Evolutionary conservation across 2,888 invertebrate species (phyloP).

Genomic region (Choristoneura rosaceana): DNA sequence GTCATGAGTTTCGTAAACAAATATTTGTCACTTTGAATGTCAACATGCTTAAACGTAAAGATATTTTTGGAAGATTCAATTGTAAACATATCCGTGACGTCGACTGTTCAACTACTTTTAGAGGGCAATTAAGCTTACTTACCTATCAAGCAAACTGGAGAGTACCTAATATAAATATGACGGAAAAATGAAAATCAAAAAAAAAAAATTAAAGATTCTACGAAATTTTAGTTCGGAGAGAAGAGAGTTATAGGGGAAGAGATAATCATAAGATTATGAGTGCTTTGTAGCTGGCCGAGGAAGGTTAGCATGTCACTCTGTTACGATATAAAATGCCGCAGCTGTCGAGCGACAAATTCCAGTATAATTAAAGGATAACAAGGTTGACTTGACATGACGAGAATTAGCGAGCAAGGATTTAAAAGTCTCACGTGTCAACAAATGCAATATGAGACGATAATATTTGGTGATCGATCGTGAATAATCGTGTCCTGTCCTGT

Average conservation of each 20-base stretch:
- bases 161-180: too few species aligned
- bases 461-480: not conserved
- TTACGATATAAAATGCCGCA: slow-evolving; percentile 35
- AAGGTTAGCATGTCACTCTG: slow-evolving; percentile 46
- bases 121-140: too few species aligned
- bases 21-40: too few species aligned
- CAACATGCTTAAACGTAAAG: too few species aligned
- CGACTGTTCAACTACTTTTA: too few species aligned
- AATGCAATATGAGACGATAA: not conserved
- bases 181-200: too few species aligned
- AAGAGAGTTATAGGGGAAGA: too few species aligned
- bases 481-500: not conserved
- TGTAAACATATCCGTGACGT: too few species aligned
- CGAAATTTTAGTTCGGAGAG: not conserved
- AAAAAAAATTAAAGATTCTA: too few species aligned
- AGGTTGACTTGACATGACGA: slow-evolving; percentile 49
- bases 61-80: too few species aligned
- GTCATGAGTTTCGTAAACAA: too few species aligned
- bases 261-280: slow-evolving; percentile 41
- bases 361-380: slow-evolving; percentile 46
- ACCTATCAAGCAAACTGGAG: too few species aligned
- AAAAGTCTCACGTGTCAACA: slow-evolving; percentile 48
- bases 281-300: slow-evolving; percentile 36
- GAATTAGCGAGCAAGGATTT: slow-evolving; percentile 51
- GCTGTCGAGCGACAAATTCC: slow-evolving; percentile 55